Evolutionary conservation across 2,113 vertebrate genomes (phyloP), one percentile per base, ranked within the genome.

Genomic region (Asarcornis scutulata): DNA sequence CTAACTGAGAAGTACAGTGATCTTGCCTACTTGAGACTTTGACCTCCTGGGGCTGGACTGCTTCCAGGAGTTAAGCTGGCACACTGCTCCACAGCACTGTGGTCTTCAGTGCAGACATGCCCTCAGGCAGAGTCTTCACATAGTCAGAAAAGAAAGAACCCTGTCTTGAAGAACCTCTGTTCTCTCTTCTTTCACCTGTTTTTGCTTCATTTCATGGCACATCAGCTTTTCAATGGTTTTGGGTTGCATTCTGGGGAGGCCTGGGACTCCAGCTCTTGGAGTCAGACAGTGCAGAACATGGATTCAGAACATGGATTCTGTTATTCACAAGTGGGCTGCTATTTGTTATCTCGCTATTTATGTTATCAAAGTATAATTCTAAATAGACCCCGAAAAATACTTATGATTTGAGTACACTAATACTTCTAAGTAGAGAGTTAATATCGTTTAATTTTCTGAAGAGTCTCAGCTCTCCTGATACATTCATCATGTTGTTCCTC

Each of bases 381-480:
- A 79, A 89, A 87, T n/a, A 85, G 55, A 67, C 55, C 15, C 74
- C 23, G 50, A 81, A 93, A 95, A 93, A 91, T 64, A 62, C 11
- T 0, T 0, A 36, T 82, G 9, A 59, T 89, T 81, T 91, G 74
- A 83, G 60, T 74, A 83, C 42, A 34, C 17, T 71, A 52, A 88
- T 94, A 83, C 83, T 91, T 96, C 50, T 73, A 85, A 88, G 46
- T 44, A 86, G 63, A 77, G 83, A 74, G 63, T 83, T 77, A 89
- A 63, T 67, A 80, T 74, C 2, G 73, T 94, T 87, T 48, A 25
- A 83, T 95, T 95, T 95, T 73, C 93, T 95, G 59, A 85, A 89
- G 91, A 94, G 75, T 55, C 44, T 89, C 52, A 42, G 71, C 50
- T 73, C 15, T 88, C 83, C 67, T 89, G 16, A 50, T 85, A 74